Evolutionary conservation across 2,888 invertebrate species (phyloP), one percentile per base, ranked within the genome.

Genomic region (Seira sanloemensis): DNA sequence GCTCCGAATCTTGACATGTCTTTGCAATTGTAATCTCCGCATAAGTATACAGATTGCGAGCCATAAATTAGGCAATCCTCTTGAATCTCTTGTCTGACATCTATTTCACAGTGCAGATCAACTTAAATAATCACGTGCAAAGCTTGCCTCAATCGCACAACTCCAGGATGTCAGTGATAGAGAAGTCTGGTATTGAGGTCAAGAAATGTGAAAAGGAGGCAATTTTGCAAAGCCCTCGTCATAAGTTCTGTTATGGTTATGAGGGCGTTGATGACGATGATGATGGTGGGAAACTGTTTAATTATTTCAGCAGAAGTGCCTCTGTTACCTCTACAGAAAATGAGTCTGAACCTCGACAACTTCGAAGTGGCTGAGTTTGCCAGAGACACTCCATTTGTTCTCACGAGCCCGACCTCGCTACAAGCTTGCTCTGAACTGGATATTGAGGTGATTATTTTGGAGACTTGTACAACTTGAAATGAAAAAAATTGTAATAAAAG

Each of bases 381-480:
- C 88, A 91, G 91, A 86, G 91, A 91, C 78, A 92, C 92, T 86
- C 92, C 92, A 84, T 93, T 92, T 90, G 91, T 93, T 23, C 90
- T 93, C 78, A 93, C 93, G 24, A 93, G 93, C 90, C 93, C 93
- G 16, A 90, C 92, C 69, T 93, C 93, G 4, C 90, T 93, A 19
- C 92, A 92, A 89, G 92, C 93, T 27, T 93, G 93, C 88, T 91
- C 92, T 21, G 90, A 91, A 86, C 90, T 92, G 9, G 91, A 91
- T 69, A 91, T 92, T 7, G 92, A 92, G 92, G 93, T 93, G 89
- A 87, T 89, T 87, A 78, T 58, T 54, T n/a, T 26, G 24, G 12
- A 23, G 21, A 26, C 25, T 26, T 58, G n/a, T n/a, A 19, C 26
- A 37, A 16, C 25, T 62, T 80, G 23, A 58, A n/a, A n/a, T 24